A percentile compares a stretch with the other conserved stretches of the same genome.
phyloP scores from a whole-genome alignment of 2,797 vertebrate genomes.

The Choloepus didactylus region DNA sequence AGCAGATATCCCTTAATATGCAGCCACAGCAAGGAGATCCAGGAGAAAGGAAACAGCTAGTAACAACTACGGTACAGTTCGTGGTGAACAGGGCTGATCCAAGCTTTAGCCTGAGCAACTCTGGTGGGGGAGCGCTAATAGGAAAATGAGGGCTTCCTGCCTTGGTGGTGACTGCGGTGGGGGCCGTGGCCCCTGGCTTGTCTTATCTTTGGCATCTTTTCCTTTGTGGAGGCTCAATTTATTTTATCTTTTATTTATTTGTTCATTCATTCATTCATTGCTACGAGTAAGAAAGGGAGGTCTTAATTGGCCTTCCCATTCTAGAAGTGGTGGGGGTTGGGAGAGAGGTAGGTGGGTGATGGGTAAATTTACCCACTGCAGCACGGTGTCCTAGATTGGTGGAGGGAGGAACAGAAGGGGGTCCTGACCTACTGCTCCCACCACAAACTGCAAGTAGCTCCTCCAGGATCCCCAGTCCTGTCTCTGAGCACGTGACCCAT shows the following conservation, averaged over 20 bases:
- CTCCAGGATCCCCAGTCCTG: background rate
- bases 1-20: background rate
- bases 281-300: background rate
- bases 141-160: background rate
- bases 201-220: too few species aligned
- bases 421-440: background rate
- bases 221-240: background rate
- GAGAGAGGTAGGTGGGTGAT: too few species aligned
- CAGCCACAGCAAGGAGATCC: background rate
- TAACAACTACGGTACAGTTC: accelerated
- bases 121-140: background rate
- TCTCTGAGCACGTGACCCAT: background rate
- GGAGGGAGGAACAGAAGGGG: background rate
- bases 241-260: too few species aligned
- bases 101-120: background rate
- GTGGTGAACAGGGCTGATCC: too few species aligned
- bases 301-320: background rate
- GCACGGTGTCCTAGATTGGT: accelerated
- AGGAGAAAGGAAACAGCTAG: background rate
- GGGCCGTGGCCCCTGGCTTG: too few species aligned
- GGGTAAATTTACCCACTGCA: background rate
- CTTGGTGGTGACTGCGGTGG: accelerated
- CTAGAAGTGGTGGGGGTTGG: background rate
- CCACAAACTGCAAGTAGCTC: background rate
- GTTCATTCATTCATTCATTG: background rate